These are phyloP conservation scores for Labeo calbasu DNA, from an alignment of 2,797 vertebrate species.

Conservation along the genomic window DNA sequence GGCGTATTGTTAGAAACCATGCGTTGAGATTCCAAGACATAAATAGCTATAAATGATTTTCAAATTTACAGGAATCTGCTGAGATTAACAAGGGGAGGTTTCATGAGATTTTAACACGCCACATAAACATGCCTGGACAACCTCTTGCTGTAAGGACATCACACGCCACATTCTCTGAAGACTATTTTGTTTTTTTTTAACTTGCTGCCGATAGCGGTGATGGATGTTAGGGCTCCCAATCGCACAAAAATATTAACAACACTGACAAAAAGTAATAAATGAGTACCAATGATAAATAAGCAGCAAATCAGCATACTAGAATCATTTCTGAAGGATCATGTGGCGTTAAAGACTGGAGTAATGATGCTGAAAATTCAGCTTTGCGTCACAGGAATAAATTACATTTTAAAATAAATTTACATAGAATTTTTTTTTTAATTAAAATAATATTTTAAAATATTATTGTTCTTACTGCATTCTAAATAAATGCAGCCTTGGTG, in stretches of 20 bases:
- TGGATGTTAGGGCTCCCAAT: neutral
- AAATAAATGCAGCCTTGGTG: neutral
- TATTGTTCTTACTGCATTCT: neutral
- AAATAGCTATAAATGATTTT: conserved; percentile 16
- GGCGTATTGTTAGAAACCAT: conserved; percentile 20
- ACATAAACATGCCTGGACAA: neutral
- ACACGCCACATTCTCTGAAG: neutral
- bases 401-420: neutral
- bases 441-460: neutral
- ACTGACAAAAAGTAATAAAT: neutral
- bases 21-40: conserved; percentile 9
- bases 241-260: neutral
- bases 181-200: neutral
- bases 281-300: neutral
- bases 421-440: neutral
- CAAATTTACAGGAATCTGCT: neutral
- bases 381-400: neutral
- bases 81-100: conserved; percentile 23
- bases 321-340: neutral
- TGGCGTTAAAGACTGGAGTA: neutral
- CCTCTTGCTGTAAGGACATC: neutral
- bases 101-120: conserved; percentile 3
- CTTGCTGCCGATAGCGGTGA: neutral
- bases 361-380: neutral
- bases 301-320: neutral